Conservation (phyloP, 2,113 vertebrate genomes). For the Corapipo altera region DNA sequence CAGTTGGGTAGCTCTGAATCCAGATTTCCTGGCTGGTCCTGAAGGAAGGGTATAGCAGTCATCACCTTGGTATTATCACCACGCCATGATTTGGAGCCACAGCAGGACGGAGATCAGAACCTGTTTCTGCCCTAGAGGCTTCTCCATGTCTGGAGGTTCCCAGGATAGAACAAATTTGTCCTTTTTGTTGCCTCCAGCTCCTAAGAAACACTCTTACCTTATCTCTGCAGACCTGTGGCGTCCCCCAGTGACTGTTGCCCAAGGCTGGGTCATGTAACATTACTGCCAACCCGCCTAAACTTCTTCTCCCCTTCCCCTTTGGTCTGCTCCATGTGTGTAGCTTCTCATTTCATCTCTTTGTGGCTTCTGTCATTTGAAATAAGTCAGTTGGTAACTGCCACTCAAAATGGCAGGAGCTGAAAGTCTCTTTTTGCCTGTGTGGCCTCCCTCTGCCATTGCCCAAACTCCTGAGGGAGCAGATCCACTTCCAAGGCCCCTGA, state of each 20-base stretch:
- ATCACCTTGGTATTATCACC: too few species aligned
- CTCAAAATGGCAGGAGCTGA: not conserved
- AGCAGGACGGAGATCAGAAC: not conserved
- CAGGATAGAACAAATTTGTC: not conserved
- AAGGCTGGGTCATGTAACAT: not conserved
- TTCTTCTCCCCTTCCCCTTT: not conserved
- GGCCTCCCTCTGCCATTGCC: not conserved
- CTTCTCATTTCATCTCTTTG: not conserved
- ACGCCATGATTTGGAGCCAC: not conserved
- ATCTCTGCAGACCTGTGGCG: not conserved
- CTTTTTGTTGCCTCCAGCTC: not conserved
- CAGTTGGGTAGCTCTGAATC: not conserved
- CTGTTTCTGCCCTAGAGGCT: not conserved
- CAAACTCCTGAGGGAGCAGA: not conserved
- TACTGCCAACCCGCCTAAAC: not conserved
- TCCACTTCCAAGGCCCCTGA: not conserved
- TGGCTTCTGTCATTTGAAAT: not conserved
- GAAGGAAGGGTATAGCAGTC: not conserved
- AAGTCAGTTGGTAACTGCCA: not conserved
- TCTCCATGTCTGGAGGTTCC: not conserved
- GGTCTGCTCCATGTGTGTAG: accelerated
- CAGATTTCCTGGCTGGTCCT: not conserved
- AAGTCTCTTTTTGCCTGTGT: not conserved
- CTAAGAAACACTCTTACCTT: not conserved
- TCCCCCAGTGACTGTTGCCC: not conserved